Evolutionary conservation across 2,888 invertebrate species (phyloP), one percentile per base, ranked within the genome.

Genomic region (Chrysotoxum bicinctum): DNA sequence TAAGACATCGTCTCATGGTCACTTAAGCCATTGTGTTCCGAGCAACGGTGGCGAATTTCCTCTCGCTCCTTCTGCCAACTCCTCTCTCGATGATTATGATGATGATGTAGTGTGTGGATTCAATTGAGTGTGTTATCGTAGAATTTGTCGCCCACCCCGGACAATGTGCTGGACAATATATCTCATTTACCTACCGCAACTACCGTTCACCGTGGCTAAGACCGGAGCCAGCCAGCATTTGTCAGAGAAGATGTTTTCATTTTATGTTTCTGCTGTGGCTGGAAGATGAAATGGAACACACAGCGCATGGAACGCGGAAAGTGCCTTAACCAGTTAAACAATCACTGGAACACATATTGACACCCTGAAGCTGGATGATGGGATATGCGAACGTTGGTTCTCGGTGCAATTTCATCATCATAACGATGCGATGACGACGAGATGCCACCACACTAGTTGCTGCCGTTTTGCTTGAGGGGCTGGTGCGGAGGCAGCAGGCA

Each of bases 361-460:
- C 81, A 85, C 76, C 80, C 85, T 45, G 72, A 14, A 69, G 69
- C 69, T 40, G 54, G 62, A 73, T 64, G 62, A 64, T 30, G 45
- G 76, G 69, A 77, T 66, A 45, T 45, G 14, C n/a, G 50, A n/a
- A 35, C n/a, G 45, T 10, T 19, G 35, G 48, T 60, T 40, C 45
- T 16, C 70, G 52, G 26, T 74, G 66, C 75, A 70, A 75, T 84
- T 78, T 69, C 83, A 78, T 74, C 83, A 64, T 69, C 78, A 69
- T 64, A 64, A 54, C 56, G 76, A 69, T 79, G 75, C 76, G 80
- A 84, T 68, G 75, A 50, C 76, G 84, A 78, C 78, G 75, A 80
- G 80, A 85, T 85, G 80, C 84, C 84, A 79, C 81, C 56, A 72
- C 66, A 76, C 85, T 72, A 77, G 76, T 76, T 80, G 85, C 85